Evolutionary conservation across 2,797 vertebrate species (phyloP), one percentile per base, ranked within the genome.

Genomic region (Poeciliopsis paucimaculata): DNA sequence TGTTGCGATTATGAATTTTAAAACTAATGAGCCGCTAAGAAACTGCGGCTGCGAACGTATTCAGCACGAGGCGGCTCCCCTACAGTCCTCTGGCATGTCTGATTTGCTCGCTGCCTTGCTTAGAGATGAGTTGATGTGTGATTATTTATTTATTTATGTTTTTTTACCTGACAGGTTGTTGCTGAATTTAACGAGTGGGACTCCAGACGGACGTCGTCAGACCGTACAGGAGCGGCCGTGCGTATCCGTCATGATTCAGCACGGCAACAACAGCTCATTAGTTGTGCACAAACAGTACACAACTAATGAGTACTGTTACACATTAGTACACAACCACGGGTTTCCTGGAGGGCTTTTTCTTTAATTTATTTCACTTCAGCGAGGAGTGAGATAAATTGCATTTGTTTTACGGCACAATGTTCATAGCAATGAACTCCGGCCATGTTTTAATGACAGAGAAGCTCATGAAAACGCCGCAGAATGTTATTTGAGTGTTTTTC

Each of bases 241-340:
- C n/a, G 72, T 7, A 76, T 4, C 18, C 51, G 75, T 31, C 47
- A 72, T 64, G 39, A 53, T 57, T 57, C 16, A 34, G 12, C 18
- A 28, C 36, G 41, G 76, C 34, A 77, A 45, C 51, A 72, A 26
- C 18, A 64, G 23, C 43, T 79, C 55, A n/a, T 79, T 79, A 64
- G 15, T 5, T 62, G 41, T 57, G 41, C n/a, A 66, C 34, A 26
- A 46, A 57, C 23, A 36, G 28, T 26, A 13, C 47, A n/a, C n/a
- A n/a, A n/a, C n/a, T n/a, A n/a, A n/a, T n/a, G n/a, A n/a, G n/a
- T n/a, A n/a, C n/a, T n/a, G n/a, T n/a, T n/a, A n/a, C n/a, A n/a
- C n/a, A n/a, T n/a, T n/a, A n/a, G n/a, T n/a, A n/a, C n/a, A n/a
- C n/a, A n/a, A n/a, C 26, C 41, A 20, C 2, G 2, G 20, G 6